A percentile compares a stretch with the other conserved stretches of the same genome.
phyloP scores from a whole-genome alignment of 2,888 invertebrate species.

The Harpagoxenus sublaevis region DNA sequence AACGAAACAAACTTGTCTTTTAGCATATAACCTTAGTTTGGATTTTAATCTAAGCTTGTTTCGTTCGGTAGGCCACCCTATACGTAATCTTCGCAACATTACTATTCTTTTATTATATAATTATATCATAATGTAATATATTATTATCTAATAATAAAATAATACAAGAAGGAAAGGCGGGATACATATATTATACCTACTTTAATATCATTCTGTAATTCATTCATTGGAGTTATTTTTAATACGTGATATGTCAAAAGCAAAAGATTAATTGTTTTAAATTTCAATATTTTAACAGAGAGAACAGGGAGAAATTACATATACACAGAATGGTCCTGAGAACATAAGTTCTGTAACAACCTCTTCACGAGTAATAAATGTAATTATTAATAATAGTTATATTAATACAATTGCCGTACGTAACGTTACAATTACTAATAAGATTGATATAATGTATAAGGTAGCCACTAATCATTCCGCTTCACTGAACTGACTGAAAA shows the following conservation, averaged over 20 bases:
- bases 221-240: background rate
- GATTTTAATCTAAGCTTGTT: too few species aligned
- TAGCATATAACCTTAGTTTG: too few species aligned
- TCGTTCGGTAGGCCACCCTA: too few species aligned
- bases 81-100: background rate
- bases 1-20: too few species aligned
- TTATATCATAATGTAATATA: background rate
- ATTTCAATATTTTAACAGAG: background rate
- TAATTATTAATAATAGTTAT: conserved; percentile 3
- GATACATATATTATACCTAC: too few species aligned
- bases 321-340: background rate
- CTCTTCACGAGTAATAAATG: background rate
- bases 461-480: background rate
- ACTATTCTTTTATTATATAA: background rate
- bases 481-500: conserved; percentile 8
- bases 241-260: background rate
- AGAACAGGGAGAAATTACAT: background rate
- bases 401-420: background rate
- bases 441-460: background rate
- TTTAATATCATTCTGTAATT: background rate
- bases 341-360: background rate
- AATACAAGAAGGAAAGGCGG: background rate
- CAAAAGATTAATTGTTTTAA: background rate
- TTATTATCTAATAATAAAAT: background rate
- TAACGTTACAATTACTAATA: conserved; percentile 2